phyloP scores from a whole-genome alignment of 2,113 vertebrate species.

The Vicugna pacos region DNA sequence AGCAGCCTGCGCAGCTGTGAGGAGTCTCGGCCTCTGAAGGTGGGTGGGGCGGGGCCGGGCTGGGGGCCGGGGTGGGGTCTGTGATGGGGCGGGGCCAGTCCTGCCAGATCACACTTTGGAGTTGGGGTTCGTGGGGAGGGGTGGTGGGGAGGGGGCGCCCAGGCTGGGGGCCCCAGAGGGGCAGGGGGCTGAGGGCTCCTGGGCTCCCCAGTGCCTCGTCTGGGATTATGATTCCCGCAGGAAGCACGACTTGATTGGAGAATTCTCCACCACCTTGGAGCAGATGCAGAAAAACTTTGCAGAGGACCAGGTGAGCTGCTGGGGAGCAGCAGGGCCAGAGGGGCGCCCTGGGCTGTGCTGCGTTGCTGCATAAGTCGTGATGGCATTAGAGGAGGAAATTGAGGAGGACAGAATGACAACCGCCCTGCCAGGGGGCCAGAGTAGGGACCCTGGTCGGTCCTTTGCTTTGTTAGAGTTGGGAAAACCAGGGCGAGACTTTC shows the following conservation, averaged over 20 bases:
- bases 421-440: not conserved
- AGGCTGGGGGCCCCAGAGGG: not conserved
- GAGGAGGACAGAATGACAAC: not conserved
- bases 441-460: too few relatives aligned
- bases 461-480: not conserved
- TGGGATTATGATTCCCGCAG: conserved; percentile 97
- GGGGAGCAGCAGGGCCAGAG: too few relatives aligned
- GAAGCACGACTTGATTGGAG: conserved; percentile 97
- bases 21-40: conserved; percentile 95
- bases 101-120: not conserved
- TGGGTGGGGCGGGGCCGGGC: conserved; percentile 54
- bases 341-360: not conserved
- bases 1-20: conserved; percentile 96
- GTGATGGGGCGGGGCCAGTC: too few relatives aligned
- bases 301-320: conserved; percentile 92
- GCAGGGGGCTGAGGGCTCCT: not conserved
- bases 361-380: not conserved
- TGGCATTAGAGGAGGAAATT: not conserved
- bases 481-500: not conserved
- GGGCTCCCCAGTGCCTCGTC: conserved; percentile 90
- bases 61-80: too few relatives aligned
- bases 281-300: conserved; percentile 95
- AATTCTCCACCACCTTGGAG: conserved; percentile 95
- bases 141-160: too few relatives aligned
- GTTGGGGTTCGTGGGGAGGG: not conserved